Percentiles rank a stretch among this genome's conserved stretches.
These are phyloP conservation scores for Psylliodes chrysocephalus DNA, from an alignment of 2,888 invertebrate species.

Conservation along the genomic window DNA sequence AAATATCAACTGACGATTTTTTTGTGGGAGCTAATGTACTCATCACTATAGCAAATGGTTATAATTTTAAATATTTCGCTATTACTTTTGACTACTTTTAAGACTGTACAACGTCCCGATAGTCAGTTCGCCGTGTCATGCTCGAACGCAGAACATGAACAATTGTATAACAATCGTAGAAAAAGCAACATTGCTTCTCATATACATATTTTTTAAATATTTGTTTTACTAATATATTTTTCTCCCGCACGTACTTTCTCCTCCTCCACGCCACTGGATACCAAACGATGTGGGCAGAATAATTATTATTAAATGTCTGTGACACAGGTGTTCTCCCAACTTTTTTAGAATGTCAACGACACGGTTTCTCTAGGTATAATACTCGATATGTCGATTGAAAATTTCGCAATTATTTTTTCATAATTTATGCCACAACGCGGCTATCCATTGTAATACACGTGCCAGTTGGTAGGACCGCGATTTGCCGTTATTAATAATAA, in stretches of 20 bases:
- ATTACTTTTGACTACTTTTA: no score
- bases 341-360: constrained; percentile 21
- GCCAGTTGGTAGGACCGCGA: neutral
- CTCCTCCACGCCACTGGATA: constrained; percentile 3
- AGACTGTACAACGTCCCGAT: no score
- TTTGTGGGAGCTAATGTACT: no score
- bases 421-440: constrained; percentile 10
- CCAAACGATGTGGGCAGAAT: constrained; percentile 3
- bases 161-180: no score
- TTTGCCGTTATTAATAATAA: neutral
- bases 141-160: no score
- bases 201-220: no score
- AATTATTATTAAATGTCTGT: constrained; percentile 20
- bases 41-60: no score
- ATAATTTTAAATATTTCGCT: no score
- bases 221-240: no score
- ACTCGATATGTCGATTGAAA: constrained; percentile 5
- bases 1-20: no score
- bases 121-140: no score
- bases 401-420: constrained; percentile 21
- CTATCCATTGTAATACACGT: neutral
- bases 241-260: neutral
- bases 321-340: constrained; percentile 13
- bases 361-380: constrained; percentile 14
- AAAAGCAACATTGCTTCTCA: no score